Conservation (phyloP, 2,797 vertebrate species). For the Myotis findleyi region DNA sequence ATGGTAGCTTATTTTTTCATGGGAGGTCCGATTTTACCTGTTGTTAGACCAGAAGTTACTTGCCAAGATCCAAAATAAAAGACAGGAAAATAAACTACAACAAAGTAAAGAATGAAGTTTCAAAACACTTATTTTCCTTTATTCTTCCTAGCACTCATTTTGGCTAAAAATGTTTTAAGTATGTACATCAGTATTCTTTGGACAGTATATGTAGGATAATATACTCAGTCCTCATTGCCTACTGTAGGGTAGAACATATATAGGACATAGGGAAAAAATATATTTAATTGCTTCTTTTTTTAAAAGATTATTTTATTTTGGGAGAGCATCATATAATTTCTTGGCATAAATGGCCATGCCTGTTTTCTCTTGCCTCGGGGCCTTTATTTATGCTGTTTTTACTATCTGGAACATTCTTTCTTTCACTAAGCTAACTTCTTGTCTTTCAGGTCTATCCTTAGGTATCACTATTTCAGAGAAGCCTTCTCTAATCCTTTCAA, state of each 20-base stretch:
- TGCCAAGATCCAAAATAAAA: conserved; percentile 30
- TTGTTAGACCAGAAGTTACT: conserved; percentile 15
- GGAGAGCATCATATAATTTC: neutral
- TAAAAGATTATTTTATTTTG: conserved; percentile 14
- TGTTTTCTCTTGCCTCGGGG: neutral
- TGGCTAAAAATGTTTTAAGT: conserved; percentile 42
- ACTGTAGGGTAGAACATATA: neutral
- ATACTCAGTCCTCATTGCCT: neutral
- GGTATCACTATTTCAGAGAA: neutral
- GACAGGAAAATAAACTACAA: neutral
- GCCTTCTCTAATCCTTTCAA: conserved; percentile 21
- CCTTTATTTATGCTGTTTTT: neutral
- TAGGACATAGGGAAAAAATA: neutral
- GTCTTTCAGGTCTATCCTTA: conserved; percentile 8
- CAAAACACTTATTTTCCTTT: neutral
- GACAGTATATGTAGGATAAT: neutral
- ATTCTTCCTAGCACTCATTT: neutral
- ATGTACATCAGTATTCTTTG: neutral
- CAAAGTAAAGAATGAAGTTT: conserved; percentile 6
- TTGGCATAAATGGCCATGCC: neutral
- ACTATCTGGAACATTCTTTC: neutral
- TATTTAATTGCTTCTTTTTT: neutral
- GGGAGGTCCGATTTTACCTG: neutral
- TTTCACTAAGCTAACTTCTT: neutral
- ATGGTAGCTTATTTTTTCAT: conserved; percentile 26